Conservation (phyloP, 1,140 invertebrate species). For the Tetramorium parvispinum region DNA sequence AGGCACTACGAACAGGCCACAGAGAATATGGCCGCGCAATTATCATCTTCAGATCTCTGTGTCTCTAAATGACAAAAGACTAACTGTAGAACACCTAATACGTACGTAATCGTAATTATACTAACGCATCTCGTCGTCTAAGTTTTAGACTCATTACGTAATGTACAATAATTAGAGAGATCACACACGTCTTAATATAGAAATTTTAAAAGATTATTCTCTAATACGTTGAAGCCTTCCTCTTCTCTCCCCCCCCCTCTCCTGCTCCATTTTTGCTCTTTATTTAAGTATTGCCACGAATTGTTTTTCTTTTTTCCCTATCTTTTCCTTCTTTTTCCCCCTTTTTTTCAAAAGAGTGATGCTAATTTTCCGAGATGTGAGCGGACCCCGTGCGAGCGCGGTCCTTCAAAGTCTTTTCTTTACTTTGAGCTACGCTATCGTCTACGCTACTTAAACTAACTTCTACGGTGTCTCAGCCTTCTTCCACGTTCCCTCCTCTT, state of each 20-base stretch:
- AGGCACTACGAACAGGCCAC: slow-evolving; percentile 86
- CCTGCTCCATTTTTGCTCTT: slow-evolving; percentile 53
- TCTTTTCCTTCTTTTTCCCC: background rate
- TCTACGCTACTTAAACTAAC: slow-evolving; percentile 81
- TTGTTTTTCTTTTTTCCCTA: slow-evolving; percentile 63
- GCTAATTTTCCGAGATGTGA: slow-evolving; percentile 66
- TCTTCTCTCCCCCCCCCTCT: background rate
- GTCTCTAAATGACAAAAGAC: slow-evolving; percentile 84
- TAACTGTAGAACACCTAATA: slow-evolving; percentile 81
- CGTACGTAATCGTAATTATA: slow-evolving; percentile 81
- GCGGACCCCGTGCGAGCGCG: slow-evolving; percentile 63
- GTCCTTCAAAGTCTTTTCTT: slow-evolving; percentile 63
- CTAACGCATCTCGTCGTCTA: slow-evolving; percentile 82
- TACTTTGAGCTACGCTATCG: slow-evolving; percentile 82
- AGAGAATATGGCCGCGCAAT: slow-evolving; percentile 85
- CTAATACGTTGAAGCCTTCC: slow-evolving; percentile 82
- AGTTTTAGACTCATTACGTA: slow-evolving; percentile 78
- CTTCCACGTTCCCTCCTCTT: slow-evolving; percentile 83
- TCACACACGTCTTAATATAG: slow-evolving; percentile 86
- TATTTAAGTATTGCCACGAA: slow-evolving; percentile 85
- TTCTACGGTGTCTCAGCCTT: slow-evolving; percentile 85
- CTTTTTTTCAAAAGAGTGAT: slow-evolving; percentile 63
- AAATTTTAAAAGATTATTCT: slow-evolving; percentile 85
- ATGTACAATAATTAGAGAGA: slow-evolving; percentile 86
- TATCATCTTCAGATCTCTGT: slow-evolving; percentile 84